Evolutionary conservation across 2,888 invertebrate species (phyloP), one percentile per base, ranked within the genome.

Genomic region (Tetanocera ferruginea): DNA sequence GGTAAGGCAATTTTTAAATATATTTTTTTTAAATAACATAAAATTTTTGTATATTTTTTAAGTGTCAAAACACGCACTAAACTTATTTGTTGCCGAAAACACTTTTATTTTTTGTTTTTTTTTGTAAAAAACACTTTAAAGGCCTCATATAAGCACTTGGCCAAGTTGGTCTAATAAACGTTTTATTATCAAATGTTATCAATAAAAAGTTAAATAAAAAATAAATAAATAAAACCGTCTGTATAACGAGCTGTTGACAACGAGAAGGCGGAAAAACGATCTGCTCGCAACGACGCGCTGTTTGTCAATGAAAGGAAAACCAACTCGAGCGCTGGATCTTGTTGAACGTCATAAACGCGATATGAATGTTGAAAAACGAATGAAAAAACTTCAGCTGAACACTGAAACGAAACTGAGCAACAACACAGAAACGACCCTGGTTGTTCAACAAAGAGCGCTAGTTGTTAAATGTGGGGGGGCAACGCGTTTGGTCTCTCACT

Each of bases 221-320:
- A 5, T 14, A 55, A 55, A 55, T 23, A 55, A 55, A 60, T 28
- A 60, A 60, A 60, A 60, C 60, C 60, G 14, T 43, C 43, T 11
- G 14, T 43, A 43, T 14, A 78, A 66, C 55, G 19, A 66, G 80
- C 74, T 79, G 72, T 62, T 78, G 76, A 78, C 80, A 83, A 71
- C 75, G 79, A 62, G 69, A 78, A 80, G 76, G 78, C 76, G 37
- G 57, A 34, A 83, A 84, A 86, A 85, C 86, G 88, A 88, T 87
- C 87, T 85, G 85, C 80, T 84, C 87, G 83, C 83, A 83, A 84
- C 86, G 87, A 88, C 85, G 85, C 85, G 84, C 86, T 84, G 83
- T 85, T 85, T 85, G 86, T 85, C 84, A 88, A 88, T 88, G 89
- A 88, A 89, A 88, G 88, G 88, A 88, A 88, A 88, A 89, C 87